Percentiles rank a stretch among this genome's conserved stretches.
Conservation (phyloP, 2,113 vertebrate species). For the Myiozetetes cayanensis region DNA sequence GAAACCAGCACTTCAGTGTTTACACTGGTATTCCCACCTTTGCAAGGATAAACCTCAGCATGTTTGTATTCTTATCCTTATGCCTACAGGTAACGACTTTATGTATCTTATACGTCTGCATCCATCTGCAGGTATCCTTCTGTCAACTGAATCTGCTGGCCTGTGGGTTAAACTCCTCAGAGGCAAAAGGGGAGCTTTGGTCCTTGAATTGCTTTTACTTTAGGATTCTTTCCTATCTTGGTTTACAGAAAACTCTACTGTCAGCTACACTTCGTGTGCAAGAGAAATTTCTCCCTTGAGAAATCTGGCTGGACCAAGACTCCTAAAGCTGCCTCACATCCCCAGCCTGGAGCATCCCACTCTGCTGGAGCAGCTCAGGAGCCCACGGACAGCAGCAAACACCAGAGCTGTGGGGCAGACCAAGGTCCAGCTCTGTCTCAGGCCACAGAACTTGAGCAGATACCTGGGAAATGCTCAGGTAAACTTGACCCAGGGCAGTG, state of each 20-base stretch:
- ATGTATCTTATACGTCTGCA: not conserved
- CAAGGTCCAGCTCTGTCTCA: not conserved
- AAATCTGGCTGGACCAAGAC: not conserved
- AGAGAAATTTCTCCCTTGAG: not conserved
- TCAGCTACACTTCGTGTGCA: not conserved
- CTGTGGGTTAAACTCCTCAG: not conserved
- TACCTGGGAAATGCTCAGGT: not conserved
- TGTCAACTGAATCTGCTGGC: not conserved
- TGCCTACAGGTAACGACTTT: not conserved
- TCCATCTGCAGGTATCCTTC: not conserved
- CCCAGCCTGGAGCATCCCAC: not conserved
- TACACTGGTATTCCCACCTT: not conserved
- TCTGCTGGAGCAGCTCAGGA: not conserved
- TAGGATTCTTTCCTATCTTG: not conserved
- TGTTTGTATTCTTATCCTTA: not conserved
- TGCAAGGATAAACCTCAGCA: not conserved
- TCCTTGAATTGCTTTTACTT: not conserved
- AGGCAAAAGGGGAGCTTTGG: not conserved
- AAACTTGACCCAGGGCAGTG: not conserved
- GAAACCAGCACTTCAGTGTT: not conserved
- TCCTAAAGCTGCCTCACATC: not conserved
- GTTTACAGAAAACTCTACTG: not conserved
- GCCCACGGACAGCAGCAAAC: not conserved
- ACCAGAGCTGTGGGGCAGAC: fast-evolving
- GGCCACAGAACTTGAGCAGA: not conserved